Conservation (phyloP, 1,140 invertebrate species). For the Drosophila tropicalis region DNA sequence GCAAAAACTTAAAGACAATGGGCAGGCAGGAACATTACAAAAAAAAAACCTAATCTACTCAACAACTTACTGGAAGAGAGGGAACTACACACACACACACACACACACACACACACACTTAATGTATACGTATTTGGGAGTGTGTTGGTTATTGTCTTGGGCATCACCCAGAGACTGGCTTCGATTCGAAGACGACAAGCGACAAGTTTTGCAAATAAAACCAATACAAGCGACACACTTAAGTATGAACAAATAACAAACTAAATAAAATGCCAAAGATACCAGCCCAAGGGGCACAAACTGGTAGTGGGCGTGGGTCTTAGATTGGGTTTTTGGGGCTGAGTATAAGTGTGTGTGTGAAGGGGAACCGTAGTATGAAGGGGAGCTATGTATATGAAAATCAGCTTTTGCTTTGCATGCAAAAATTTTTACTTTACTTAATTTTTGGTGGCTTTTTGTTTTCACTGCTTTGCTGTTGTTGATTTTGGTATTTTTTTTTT, state of each 20-base stretch:
- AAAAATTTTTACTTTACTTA: slow-evolving; percentile 74
- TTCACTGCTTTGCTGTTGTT: slow-evolving; percentile 22
- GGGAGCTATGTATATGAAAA: slow-evolving; percentile 57
- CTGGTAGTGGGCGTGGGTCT: slow-evolving; percentile 2
- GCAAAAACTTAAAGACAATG: slow-evolving; percentile 74
- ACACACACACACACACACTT: slow-evolving; percentile 18
- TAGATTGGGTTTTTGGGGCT: neutral
- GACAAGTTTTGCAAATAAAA: slow-evolving; percentile 78
- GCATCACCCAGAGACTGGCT: slow-evolving; percentile 61
- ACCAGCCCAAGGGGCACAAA: slow-evolving; percentile 47
- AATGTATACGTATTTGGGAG: slow-evolving; percentile 19
- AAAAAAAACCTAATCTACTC: slow-evolving; percentile 72
- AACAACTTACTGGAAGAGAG: slow-evolving; percentile 65
- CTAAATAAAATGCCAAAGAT: slow-evolving; percentile 76
- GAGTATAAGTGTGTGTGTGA: neutral
- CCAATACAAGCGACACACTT: slow-evolving; percentile 78
- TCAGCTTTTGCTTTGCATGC: slow-evolving; percentile 68
- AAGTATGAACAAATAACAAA: slow-evolving; percentile 81
- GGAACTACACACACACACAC: slow-evolving; percentile 12
- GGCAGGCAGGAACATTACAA: slow-evolving; percentile 60
- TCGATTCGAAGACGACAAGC: slow-evolving; percentile 76
- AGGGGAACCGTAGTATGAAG: neutral
- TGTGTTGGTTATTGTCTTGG: slow-evolving; percentile 68
- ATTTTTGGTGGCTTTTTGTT: slow-evolving; percentile 67
- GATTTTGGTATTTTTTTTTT: slow-evolving; percentile 34